Evolutionary conservation across 2,888 invertebrate species (phyloP), one percentile per base, ranked within the genome.

Genomic region (Euplexia lucipara): DNA sequence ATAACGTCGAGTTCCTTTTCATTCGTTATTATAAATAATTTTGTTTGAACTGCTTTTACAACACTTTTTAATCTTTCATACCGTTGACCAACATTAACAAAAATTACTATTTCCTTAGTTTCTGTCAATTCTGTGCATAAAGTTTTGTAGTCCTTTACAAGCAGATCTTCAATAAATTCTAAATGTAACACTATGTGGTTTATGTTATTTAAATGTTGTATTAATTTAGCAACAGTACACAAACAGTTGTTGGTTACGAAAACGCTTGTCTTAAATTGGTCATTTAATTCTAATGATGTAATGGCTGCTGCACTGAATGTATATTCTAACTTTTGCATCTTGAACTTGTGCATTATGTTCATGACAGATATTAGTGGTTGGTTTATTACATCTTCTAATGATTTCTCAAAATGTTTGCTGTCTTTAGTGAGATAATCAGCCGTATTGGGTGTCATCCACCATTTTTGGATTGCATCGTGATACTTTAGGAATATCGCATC

Each of bases 371-470:
- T 26, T 26, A 26, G 2, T 26, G 26, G 26, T 5, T 26, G 26
- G 26, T 26, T 2, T 5, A n/a, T 57, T 3, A 22, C 34, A 10
- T 34, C 34, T 3, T 58, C 57, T 1, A 58, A 37, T 20, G 58
- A 56, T 39, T 39, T 56, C 10, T 22, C 14, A 18, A 41, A 59
- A 1, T 58, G 16, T 1, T 42, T 16, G 1, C 32, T 58, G 1
- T 58, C 16, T 34, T 16, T 59, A 1, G 59, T 58, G 2, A 59
- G 32, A 22, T 39, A 59, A 3, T 16, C 12, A 0, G 41, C 59
- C 3, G 58, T 41, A 34, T 59, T 41, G 1, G 59, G 41, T 18
- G 2, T 16, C 59, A 59, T 58, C 59, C 59, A 59, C 59, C 59
- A 59, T 22, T 57, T 57, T 9, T 41, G 58, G 12, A 59, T 14